phyloP scores from a whole-genome alignment of 2,113 vertebrate species.

The Leptodactylus fuscus region DNA sequence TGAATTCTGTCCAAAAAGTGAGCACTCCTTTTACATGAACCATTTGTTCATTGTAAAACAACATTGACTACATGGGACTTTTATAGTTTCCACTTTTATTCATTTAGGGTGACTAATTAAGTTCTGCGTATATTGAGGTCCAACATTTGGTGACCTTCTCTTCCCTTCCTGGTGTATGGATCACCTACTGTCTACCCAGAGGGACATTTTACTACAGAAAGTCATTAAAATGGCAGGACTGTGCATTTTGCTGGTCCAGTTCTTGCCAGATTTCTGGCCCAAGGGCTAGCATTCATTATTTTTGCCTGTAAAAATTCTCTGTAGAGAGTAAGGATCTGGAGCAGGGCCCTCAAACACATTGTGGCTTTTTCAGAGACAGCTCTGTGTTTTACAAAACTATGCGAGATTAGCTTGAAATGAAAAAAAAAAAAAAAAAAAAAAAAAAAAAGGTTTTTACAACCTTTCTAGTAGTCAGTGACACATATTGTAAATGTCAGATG shows the following conservation, averaged over 20 bases:
- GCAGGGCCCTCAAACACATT: conserved; percentile 15
- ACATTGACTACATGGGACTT: not conserved
- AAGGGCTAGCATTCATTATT: conserved; percentile 51
- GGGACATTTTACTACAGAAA: conserved; percentile 29
- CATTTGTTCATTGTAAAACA: not conserved
- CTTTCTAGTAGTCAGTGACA: not conserved
- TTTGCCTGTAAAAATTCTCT: conserved; percentile 37
- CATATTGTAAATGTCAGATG: not conserved
- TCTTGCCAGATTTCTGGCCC: conserved; percentile 48
- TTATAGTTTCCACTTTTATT: conserved; percentile 44
- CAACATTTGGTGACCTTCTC: conserved; percentile 29
- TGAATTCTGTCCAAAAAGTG: not conserved
- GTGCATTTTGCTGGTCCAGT: not conserved
- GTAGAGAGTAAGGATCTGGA: conserved; percentile 2
- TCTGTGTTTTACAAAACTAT: not conserved
- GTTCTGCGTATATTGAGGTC: conserved; percentile 35
- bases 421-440: no score
- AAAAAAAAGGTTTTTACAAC: not conserved
- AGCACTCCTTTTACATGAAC: not conserved
- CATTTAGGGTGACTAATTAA: conserved; percentile 39
- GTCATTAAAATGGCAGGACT: conserved; percentile 40
- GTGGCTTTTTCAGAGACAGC: not conserved
- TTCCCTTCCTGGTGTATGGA: conserved; percentile 23
- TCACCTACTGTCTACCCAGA: conserved; percentile 53
- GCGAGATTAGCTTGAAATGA: not conserved